Base-by-base conservation (phyloP, 2,113 vertebrate genomes). In the Phylloscopus trochilus region DNA sequence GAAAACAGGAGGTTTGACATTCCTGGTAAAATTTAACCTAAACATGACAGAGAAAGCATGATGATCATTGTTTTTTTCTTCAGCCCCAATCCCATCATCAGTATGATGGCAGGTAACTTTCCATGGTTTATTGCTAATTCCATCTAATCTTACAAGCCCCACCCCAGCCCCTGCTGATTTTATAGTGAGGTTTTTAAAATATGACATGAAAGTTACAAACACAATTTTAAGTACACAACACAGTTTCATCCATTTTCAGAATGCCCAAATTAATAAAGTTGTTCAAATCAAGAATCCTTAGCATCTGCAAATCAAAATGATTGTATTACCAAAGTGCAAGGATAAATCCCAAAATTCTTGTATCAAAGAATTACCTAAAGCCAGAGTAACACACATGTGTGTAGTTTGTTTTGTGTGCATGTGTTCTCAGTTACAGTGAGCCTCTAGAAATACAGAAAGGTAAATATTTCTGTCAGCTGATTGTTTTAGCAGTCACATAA, bases 401-500 rank as follows among this genome's bases (percentile, higher is more conserved):
- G 53, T 46, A 11, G 14, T 56, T 37, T 70, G 77, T 56, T 37
- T 63, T 85, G 39, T 63, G 43, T 7, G 1, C 10, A 6, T 81
- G 72, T 9, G 1, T 66, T 80, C 67, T 53, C 58, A 21, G 52
- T 72, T 66, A 73, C 60, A 81, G 44, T 30, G 37, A 53, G 66
- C 73, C 92, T 89, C 92, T 87, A 92, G 92, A 93, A 96, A 75
- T 63, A 84, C 53, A 83, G 31, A 82, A 72, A 92, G 19, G 72
- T 68, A 82, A 94, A 51, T 27, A 24, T 62, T 70, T 91, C 79
- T 93, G 77, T 88, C 47, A 95, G 88, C 80, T 86, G 95, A 96
- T 91, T 93, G 91, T 93, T 97, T 97, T 90, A 92, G 91, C 85
- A 94, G 97, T 88, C 94, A 94, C 69, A 83, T 55, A 90, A 81